Evolutionary conservation across 1,140 invertebrate genomes (phyloP), one percentile per base, ranked within the genome.

Genomic region (Venturia canescens): DNA sequence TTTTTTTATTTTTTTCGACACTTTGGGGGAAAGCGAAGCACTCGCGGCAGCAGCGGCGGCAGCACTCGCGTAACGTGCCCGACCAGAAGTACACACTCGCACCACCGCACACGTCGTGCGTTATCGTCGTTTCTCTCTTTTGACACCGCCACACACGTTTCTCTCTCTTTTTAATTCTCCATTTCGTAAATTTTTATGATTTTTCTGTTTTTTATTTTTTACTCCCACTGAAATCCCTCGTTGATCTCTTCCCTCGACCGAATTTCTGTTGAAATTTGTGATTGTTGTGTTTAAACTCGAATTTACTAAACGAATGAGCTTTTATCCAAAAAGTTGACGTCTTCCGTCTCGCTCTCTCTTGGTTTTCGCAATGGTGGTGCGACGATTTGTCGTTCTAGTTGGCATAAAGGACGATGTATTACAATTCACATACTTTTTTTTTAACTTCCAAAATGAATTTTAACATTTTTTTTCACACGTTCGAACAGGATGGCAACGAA

Each of bases 311-410:
- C 38, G 38, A 9, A 9, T 11, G 38, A 44, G 38, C 38, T 44
- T 44, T 44, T 44, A 44, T 44, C 38, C 38, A 11, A 44, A 44
- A 44, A 9, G 13, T 44, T 44, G 38, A 44, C 38, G 38, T 44
- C 38, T 23, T 57, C 53, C 21, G 3, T 57, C 53, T 57, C 53
- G 18, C 53, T 57, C 53, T 57, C 16, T 57, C 53, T 57, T 57
- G 53, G 13, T 57, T 18, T 57, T 57, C 16, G 53, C 21, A 57
- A 57, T 57, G 53, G 16, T 57, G 53, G 53, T 57, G 53, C 21
- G 53, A 57, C 53, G 53, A 57, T 9, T 57, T 57, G 53, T 57
- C 53, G 53, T 57, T n/a, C 53, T 57, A 57, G 53, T 57, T 57
- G 53, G 53, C 21, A 57, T 57, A 57, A 4, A 57, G 53, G 21